Evolutionary conservation across 2,888 invertebrate species (phyloP).

Genomic region (Acheta domesticus): DNA sequence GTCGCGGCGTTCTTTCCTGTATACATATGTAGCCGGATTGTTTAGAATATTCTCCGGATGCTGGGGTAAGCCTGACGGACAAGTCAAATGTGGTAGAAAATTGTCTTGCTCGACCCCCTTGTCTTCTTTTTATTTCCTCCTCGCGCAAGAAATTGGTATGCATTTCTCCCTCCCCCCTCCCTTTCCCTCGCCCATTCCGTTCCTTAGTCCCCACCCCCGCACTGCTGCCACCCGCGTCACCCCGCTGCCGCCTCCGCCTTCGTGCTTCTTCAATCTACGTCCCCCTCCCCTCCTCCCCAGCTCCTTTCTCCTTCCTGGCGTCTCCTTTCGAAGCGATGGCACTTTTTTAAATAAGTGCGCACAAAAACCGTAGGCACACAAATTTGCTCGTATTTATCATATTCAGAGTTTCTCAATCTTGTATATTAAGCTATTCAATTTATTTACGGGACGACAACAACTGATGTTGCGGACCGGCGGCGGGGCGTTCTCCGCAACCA

Average conservation of each 20-base stretch:
- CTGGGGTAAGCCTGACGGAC: constrained; percentile 34
- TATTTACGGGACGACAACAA: constrained; percentile 11
- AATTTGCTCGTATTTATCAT: constrained; percentile 18
- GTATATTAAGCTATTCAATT: constrained; percentile 18
- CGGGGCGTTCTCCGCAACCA: background rate
- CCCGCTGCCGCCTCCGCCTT: background rate
- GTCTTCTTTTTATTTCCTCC: constrained; percentile 37
- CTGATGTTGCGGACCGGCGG: background rate
- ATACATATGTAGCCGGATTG: constrained; percentile 27
- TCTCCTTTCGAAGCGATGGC: background rate
- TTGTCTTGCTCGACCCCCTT: constrained; percentile 45
- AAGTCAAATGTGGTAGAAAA: constrained; percentile 52
- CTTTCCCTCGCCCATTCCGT: background rate
- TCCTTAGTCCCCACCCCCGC: background rate
- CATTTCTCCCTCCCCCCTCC: constrained; percentile 44
- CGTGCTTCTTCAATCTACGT: constrained; percentile 27
- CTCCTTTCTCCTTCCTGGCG: background rate
- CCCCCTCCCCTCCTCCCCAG: background rate
- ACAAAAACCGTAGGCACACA: constrained; percentile 18
- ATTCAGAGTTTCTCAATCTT: constrained; percentile 18
- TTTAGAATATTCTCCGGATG: constrained; percentile 32
- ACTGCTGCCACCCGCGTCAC: background rate
- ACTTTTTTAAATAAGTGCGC: constrained; percentile 18
- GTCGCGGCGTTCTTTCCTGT: background rate
- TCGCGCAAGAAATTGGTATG: constrained; percentile 45